Percentiles rank a stretch among this genome's conserved stretches.
Conservation (phyloP, 1,140 invertebrate species). For the Ridgeia piscesae region DNA sequence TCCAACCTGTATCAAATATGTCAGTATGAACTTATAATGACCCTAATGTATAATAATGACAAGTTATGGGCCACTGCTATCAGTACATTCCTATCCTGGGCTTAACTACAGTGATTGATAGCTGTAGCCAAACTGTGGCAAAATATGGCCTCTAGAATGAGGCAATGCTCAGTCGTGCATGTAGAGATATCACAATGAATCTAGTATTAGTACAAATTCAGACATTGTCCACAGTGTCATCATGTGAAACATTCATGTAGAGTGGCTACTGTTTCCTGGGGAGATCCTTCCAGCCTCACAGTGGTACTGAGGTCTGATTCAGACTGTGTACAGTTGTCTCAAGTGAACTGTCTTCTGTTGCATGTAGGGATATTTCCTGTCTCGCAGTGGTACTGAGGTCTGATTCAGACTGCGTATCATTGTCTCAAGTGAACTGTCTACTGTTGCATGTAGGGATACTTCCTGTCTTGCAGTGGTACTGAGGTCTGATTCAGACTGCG, state of each 20-base stretch:
- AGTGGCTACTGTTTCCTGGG: constrained; percentile 73
- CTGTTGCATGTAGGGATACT: constrained; percentile 86
- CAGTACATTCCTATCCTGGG: not conserved
- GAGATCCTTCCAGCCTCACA: constrained; percentile 82
- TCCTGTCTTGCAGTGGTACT: constrained; percentile 78
- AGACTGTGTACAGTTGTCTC: too few relatives aligned
- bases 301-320: constrained; percentile 90
- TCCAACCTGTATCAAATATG: not conserved
- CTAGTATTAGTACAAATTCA: not conserved
- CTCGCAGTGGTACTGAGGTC: constrained; percentile 81
- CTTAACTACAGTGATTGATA: not conserved
- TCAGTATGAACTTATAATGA: not conserved
- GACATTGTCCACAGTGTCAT: not conserved
- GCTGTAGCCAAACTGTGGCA: not conserved
- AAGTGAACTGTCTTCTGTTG: not conserved
- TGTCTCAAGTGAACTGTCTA: too few relatives aligned
- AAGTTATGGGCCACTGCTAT: not conserved
- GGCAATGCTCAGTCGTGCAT: not conserved
- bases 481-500: constrained; percentile 97
- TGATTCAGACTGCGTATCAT: too few relatives aligned
- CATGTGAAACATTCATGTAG: not conserved
- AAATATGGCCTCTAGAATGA: not conserved
- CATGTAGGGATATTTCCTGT: constrained; percentile 94
- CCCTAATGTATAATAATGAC: not conserved
- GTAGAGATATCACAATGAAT: not conserved